These are phyloP conservation scores for Eupleurogrammus muticus DNA, from an alignment of 2,797 vertebrate genomes.

Conservation along the genomic window DNA sequence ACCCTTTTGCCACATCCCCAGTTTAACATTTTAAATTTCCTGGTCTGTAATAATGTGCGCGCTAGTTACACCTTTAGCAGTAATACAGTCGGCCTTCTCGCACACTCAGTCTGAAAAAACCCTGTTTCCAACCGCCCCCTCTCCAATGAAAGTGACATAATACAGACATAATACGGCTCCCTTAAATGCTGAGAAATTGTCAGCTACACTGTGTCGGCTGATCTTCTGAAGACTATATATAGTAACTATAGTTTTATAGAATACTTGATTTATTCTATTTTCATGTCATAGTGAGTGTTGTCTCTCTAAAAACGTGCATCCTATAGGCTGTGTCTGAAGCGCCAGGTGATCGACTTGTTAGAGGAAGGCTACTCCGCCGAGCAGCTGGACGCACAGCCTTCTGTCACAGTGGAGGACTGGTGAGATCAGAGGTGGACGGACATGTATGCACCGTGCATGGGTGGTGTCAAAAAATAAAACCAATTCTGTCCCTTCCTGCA, in stretches of 20 bases:
- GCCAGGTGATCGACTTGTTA: slow-evolving; percentile 89
- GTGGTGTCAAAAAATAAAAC: neutral
- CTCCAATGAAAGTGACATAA: no score
- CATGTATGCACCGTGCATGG: neutral
- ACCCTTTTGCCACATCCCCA: no score
- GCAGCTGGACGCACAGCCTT: slow-evolving; percentile 88
- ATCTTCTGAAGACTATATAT: no score
- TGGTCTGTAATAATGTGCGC: no score
- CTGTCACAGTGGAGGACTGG: slow-evolving; percentile 91
- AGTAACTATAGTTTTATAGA: neutral
- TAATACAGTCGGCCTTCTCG: no score
- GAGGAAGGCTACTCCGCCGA: slow-evolving; percentile 88
- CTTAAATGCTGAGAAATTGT: neutral
- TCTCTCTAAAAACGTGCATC: slow-evolving; percentile 14
- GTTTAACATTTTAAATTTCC: no score
- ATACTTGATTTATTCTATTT: neutral
- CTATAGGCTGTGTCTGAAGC: slow-evolving; percentile 90
- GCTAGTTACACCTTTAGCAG: no score
- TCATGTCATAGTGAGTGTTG: neutral
- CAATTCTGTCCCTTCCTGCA: slow-evolving; percentile 54
- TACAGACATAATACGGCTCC: no score
- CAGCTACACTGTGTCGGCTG: neutral
- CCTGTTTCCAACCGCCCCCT: no score
- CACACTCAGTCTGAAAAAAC: no score
- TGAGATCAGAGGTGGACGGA: slow-evolving; percentile 68